These are phyloP conservation scores for Spinus olivaceus DNA, from an alignment of 2,797 vertebrate species.

Conservation along the genomic window DNA sequence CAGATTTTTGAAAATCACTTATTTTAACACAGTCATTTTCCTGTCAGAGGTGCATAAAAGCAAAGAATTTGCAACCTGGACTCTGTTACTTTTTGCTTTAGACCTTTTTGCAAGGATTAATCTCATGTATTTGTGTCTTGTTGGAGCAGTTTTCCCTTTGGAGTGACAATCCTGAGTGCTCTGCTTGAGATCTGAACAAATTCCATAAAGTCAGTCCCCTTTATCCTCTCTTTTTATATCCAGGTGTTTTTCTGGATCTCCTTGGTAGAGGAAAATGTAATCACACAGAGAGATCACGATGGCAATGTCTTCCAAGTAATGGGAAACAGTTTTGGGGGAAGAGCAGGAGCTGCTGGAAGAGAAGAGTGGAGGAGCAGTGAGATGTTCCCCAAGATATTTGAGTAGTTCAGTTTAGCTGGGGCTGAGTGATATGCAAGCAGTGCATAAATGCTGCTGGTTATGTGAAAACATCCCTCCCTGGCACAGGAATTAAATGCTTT, in stretches of 20 bases:
- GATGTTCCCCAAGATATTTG: neutral
- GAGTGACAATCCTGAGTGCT: neutral
- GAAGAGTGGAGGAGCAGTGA: neutral
- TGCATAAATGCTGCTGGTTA: neutral
- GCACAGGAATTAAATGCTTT: neutral
- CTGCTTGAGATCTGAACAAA: neutral
- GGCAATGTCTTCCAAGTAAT: neutral
- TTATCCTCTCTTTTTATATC: neutral
- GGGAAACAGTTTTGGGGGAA: neutral
- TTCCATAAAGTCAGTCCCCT: neutral
- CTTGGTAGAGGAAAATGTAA: neutral
- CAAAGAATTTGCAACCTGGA: neutral
- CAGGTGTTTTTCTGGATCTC: neutral
- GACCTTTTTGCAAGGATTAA: neutral
- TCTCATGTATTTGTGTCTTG: neutral
- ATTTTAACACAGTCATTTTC: neutral
- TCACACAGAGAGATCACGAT: neutral
- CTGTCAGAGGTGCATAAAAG: constrained; percentile 1
- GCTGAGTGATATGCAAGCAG: neutral
- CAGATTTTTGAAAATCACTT: neutral
- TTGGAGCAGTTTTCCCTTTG: neutral
- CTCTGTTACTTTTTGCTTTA: neutral
- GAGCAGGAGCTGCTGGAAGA: neutral
- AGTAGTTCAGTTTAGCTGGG: neutral
- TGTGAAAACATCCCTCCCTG: neutral